Conservation (phyloP, 2,113 vertebrate genomes). For the Suncus etruscus region DNA sequence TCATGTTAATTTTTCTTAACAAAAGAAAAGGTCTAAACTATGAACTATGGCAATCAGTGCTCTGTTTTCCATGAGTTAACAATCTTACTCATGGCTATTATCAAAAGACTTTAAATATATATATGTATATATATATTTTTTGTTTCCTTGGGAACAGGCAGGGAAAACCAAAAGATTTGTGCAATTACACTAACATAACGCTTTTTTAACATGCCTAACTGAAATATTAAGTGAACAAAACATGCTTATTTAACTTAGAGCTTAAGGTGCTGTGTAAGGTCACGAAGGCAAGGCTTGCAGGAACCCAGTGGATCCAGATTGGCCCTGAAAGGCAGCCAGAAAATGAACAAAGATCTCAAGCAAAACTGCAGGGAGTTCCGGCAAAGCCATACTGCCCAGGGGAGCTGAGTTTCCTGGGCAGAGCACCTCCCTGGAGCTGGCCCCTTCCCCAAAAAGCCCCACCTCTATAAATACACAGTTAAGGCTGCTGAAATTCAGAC, state of each 20-base stretch:
- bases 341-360: conserved; percentile 71
- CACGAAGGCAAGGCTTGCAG: conserved; percentile 12
- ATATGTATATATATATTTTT: background rate
- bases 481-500: conserved; percentile 20
- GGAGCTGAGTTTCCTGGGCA: conserved; percentile 68
- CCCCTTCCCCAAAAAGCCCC: conserved; percentile 45
- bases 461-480: conserved; percentile 17
- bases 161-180: conserved; percentile 24
- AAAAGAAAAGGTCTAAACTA: conserved; percentile 38
- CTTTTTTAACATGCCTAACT: background rate
- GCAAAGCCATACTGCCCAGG: background rate
- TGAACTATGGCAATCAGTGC: background rate
- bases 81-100: background rate
- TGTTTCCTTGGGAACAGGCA: conserved; percentile 40
- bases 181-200: conserved; percentile 4
- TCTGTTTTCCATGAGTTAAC: background rate
- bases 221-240: conserved; percentile 19
- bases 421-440: conserved; percentile 47
- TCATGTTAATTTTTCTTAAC: background rate
- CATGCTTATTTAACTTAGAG: conserved; percentile 33
- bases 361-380: conserved; percentile 39
- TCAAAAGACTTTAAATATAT: background rate
- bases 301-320: conserved; percentile 30
- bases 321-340: conserved; percentile 60
- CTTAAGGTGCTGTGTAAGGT: conserved; percentile 23